Evolutionary conservation across 2,888 invertebrate genomes (phyloP), one percentile per base, ranked within the genome.

Genomic region (Hesperia comma): DNA sequence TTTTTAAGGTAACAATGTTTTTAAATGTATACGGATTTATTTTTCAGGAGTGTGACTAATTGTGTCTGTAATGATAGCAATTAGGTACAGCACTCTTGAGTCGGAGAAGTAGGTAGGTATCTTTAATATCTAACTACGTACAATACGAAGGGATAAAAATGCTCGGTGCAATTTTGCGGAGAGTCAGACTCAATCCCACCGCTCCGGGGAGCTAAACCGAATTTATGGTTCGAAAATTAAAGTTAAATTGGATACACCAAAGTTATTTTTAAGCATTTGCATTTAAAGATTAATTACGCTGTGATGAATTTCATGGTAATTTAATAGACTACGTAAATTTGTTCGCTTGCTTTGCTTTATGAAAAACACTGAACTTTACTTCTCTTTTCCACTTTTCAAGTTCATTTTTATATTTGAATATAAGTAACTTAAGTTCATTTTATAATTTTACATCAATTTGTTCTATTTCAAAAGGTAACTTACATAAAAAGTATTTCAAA

Each of bases 141-240:
- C 80, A 82, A 76, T 81, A 88, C 86, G 90, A 88, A 87, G 87
- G 84, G 86, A 89, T 87, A 88, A 88, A 90, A 90, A 86, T 87
- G 84, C 84, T 86, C 79, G 77, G 72, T 87, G 88, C 89, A 90
- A 91, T 90, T 88, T 90, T 78, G 80, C 81, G 79, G 83, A 77
- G 81, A 84, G 81, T 81, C 82, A 76, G 81, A 79, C 84, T 86
- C 87, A 84, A 85, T 85, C 84, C 83, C 77, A 75, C 77, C 85
- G 83, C 86, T 81, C 83, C 83, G 85, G 86, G 87, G 85, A 87
- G 87, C 88, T 87, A 89, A 92, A 92, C 87, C 82, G 82, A 91
- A 90, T 91, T 92, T 90, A 87, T 87, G 88, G 82, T 88, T 85
- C 82, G 84, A 87, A 92, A 91, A 91, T 91, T 90, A 88, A 90